Evolutionary conservation across 1,140 invertebrate genomes (phyloP).

Genomic region (Ceratina australensis): DNA sequence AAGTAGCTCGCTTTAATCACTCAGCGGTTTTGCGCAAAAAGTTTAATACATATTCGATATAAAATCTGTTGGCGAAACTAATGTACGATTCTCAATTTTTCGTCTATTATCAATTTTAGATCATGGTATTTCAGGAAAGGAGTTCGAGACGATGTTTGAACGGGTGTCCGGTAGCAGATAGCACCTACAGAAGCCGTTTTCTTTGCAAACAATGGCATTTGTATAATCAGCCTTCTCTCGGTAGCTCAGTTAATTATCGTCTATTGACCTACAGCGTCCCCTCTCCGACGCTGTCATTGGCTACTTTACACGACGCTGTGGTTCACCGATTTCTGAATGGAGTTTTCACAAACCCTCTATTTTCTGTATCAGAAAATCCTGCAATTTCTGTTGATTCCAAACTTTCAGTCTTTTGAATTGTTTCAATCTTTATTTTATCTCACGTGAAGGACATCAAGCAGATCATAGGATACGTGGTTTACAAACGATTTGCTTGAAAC

Average conservation of each 20-base stretch:
- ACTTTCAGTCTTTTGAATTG: not conserved
- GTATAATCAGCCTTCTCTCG: slow-evolving; percentile 34
- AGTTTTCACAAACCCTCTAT: no score
- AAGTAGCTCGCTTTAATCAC: no score
- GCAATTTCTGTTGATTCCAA: not conserved
- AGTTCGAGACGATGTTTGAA: slow-evolving; percentile 49
- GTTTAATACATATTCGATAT: no score
- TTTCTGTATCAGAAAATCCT: no score
- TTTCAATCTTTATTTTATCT: not conserved
- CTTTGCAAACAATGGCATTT: slow-evolving; percentile 32
- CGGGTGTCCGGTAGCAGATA: slow-evolving; percentile 29
- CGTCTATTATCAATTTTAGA: no score
- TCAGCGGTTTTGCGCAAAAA: no score
- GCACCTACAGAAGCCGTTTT: not conserved
- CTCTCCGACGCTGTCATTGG: not conserved
- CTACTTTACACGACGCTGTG: not conserved
- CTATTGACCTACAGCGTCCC: slow-evolving; percentile 7
- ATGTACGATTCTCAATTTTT: no score
- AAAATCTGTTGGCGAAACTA: slow-evolving; percentile 61
- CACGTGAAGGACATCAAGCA: no score
- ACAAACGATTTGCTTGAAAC: no score
- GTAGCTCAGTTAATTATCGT: slow-evolving; percentile 50
- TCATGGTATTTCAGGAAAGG: no score
- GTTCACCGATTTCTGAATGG: not conserved
- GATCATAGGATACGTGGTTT: no score